Percentiles rank a stretch among this genome's conserved stretches.
These are phyloP conservation scores for Craniophora ligustri DNA, from an alignment of 2,888 invertebrate species.

Conservation along the genomic window DNA sequence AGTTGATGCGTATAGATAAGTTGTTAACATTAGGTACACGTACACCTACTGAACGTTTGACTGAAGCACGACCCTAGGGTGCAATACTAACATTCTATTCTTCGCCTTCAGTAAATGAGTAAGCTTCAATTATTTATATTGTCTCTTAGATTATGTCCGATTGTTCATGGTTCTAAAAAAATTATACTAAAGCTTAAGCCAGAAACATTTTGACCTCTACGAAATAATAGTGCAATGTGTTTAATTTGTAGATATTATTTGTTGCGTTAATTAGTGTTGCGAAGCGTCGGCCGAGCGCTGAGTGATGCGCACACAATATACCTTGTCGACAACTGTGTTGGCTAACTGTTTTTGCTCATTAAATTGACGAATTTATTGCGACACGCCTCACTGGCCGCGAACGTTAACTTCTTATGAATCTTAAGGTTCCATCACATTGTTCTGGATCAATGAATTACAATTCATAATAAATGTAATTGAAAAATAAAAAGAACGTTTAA, in stretches of 20 bases:
- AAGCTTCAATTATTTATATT: no score
- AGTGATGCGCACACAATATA: conserved; percentile 26
- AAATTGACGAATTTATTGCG: conserved; percentile 42
- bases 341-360: conserved; percentile 39
- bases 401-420: conserved; percentile 25
- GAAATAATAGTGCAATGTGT: conserved; percentile 13
- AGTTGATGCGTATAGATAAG: no score
- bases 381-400: conserved; percentile 24
- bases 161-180: no score
- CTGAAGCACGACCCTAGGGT: no score
- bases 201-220: neutral
- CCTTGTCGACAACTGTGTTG: conserved; percentile 36
- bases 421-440: conserved; percentile 23
- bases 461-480: no score
- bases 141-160: no score
- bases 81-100: no score
- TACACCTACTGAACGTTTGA: neutral
- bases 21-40: no score
- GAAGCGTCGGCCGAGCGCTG: conserved; percentile 15
- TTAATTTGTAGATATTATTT: conserved; percentile 13
- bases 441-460: conserved; percentile 24
- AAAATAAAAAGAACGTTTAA: no score
- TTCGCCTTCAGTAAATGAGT: no score
- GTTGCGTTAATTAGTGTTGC: no score
- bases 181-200: conserved; percentile 1